These are phyloP conservation scores for Apoda limacodes DNA, from an alignment of 2,888 invertebrate genomes.

Conservation along the genomic window DNA sequence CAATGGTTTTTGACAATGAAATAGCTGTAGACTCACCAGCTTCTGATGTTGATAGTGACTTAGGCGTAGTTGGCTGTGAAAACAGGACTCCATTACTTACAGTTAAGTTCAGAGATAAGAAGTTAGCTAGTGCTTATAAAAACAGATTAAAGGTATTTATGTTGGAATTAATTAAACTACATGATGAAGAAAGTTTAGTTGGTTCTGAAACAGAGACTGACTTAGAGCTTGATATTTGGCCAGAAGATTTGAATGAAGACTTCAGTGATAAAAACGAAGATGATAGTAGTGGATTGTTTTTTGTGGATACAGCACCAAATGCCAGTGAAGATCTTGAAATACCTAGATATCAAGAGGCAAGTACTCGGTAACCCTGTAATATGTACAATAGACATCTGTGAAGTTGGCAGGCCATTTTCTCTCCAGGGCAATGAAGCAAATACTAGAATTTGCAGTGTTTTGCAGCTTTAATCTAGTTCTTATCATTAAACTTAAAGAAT, in stretches of 20 bases:
- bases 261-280: slow-evolving; percentile 21
- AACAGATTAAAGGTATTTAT: slow-evolving; percentile 57
- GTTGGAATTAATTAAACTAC: slow-evolving; percentile 45
- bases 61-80: slow-evolving; percentile 47
- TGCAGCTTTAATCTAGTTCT: no score
- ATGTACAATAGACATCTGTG: no score
- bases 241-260: slow-evolving; percentile 42
- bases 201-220: slow-evolving; percentile 42
- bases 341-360: no score
- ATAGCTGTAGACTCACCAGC: slow-evolving; percentile 46
- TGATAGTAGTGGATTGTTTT: slow-evolving; percentile 41
- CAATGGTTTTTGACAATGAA: slow-evolving; percentile 42
- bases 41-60: slow-evolving; percentile 39
- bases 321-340: slow-evolving; percentile 28
- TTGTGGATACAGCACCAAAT: slow-evolving; percentile 51
- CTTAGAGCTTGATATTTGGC: slow-evolving; percentile 51
- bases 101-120: slow-evolving; percentile 54
- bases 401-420: no score
- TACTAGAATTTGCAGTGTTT: no score
- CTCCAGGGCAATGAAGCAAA: no score
- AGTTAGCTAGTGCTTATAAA: slow-evolving; percentile 52
- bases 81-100: slow-evolving; percentile 51
- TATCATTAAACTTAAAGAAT: no score
- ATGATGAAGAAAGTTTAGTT: slow-evolving; percentile 27
- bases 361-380: no score